Conservation (phyloP, 1,140 invertebrate species). For the Bombus waltoni region DNA sequence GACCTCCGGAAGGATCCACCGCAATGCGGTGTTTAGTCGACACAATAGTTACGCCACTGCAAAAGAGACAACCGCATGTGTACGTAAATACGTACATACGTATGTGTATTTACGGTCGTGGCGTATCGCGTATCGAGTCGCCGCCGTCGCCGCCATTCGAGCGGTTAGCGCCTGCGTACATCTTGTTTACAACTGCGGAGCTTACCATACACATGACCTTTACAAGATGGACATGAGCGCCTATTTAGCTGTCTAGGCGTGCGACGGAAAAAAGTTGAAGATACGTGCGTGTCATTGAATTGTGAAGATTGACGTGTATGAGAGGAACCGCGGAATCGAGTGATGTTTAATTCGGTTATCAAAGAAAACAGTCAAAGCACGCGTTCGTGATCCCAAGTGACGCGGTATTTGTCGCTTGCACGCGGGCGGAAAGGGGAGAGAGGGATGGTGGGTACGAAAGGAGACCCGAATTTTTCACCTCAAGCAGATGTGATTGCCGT, state of each 20-base stretch:
- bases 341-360: conserved; percentile 14
- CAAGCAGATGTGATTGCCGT: conserved; percentile 63
- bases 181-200: conserved; percentile 83
- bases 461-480: conserved; percentile 53
- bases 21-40: conserved; percentile 63
- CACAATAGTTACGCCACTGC: conserved; percentile 59
- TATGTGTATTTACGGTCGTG: conserved; percentile 65
- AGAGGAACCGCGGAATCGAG: background rate
- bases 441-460: conserved; percentile 45
- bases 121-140: conserved; percentile 73
- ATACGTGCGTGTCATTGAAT: conserved; percentile 33
- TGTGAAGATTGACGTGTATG: conserved; percentile 27
- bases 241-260: conserved; percentile 68
- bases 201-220: conserved; percentile 82
- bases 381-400: conserved; percentile 44
- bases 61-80: conserved; percentile 31
- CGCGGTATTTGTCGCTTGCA: conserved; percentile 57
- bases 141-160: conserved; percentile 77
- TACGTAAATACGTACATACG: conserved; percentile 47
- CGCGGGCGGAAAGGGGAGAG: conserved; percentile 47
- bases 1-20: conserved; percentile 50
- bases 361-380: conserved; percentile 17
- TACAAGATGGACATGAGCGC: conserved; percentile 82
- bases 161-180: conserved; percentile 79
- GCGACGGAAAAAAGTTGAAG: conserved; percentile 48